Percentiles rank a stretch among this genome's conserved stretches.
phyloP scores from a whole-genome alignment of 1,140 invertebrate species.

The Drosophila punjabiensis region DNA sequence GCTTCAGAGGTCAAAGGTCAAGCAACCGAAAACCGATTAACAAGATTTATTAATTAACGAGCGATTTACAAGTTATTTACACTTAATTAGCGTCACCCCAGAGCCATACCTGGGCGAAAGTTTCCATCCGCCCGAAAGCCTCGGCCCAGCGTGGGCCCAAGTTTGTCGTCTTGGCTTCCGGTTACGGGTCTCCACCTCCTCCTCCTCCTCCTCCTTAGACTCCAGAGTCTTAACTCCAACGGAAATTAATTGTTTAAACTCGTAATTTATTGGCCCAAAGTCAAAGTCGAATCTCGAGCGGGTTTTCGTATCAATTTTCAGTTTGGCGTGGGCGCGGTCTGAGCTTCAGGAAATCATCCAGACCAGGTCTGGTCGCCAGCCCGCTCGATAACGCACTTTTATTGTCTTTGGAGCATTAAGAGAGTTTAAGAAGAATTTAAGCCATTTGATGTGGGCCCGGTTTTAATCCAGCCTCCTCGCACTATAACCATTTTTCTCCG shows the following conservation, averaged over 20 bases:
- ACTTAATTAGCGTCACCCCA: constrained; percentile 78
- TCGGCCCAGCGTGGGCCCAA: constrained; percentile 34
- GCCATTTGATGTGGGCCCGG: constrained; percentile 33
- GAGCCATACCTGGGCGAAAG: constrained; percentile 53
- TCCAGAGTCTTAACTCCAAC: constrained; percentile 36
- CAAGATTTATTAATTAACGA: constrained; percentile 76
- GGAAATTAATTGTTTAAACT: constrained; percentile 79
- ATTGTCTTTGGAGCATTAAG: constrained; percentile 47
- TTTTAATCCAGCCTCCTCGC: constrained; percentile 40
- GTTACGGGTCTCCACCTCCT: constrained; percentile 11
- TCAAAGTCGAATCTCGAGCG: constrained; percentile 29
- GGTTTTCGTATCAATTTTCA: constrained; percentile 41
- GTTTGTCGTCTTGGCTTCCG: constrained; percentile 55
- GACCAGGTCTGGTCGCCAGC: constrained; percentile 1
- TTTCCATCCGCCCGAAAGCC: constrained; percentile 16
- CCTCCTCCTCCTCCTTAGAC: background rate
- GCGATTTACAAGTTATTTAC: constrained; percentile 80
- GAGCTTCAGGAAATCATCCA: constrained; percentile 60
- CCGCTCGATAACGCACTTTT: constrained; percentile 31
- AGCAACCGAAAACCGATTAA: constrained; percentile 42
- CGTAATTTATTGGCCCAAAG: constrained; percentile 72
- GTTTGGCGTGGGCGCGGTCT: constrained; percentile 41
- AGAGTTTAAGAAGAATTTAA: constrained; percentile 55
- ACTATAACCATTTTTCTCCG: constrained; percentile 19
- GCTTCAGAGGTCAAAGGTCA: constrained; percentile 61